Evolutionary conservation across 2,888 invertebrate genomes (phyloP).

Genomic region (Dinocampus coccinellae): DNA sequence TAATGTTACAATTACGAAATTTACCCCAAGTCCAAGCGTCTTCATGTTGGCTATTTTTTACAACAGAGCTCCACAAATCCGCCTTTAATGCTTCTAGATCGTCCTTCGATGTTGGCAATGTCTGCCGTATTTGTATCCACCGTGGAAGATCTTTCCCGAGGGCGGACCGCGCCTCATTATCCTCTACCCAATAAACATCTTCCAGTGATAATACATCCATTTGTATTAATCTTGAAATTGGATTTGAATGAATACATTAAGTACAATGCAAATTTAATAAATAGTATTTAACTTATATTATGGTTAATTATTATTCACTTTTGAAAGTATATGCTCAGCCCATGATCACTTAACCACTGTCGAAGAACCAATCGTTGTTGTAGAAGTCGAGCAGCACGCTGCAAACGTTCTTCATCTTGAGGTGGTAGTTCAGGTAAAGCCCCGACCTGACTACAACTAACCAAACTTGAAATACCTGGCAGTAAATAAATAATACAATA

Average conservation of each 20-base stretch:
- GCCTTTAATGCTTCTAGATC: slow-evolving; percentile 83
- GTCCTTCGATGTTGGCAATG: slow-evolving; percentile 85
- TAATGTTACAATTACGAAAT: too few species aligned
- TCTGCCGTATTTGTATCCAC: slow-evolving; percentile 86
- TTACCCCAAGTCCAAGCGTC: slow-evolving; percentile 92
- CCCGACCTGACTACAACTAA: slow-evolving; percentile 84
- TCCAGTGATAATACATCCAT: slow-evolving; percentile 88
- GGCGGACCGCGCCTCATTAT: slow-evolving; percentile 81
- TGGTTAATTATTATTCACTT: slow-evolving; percentile 69
- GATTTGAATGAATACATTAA: background rate
- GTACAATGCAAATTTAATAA: background rate
- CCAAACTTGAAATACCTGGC: slow-evolving; percentile 88
- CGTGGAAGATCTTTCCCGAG: slow-evolving; percentile 84
- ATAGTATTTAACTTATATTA: background rate
- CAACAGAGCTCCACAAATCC: slow-evolving; percentile 88
- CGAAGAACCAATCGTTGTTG: slow-evolving; percentile 88
- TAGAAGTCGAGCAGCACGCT: slow-evolving; percentile 83
- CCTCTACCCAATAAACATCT: slow-evolving; percentile 92
- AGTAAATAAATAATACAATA: too few species aligned
- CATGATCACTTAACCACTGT: slow-evolving; percentile 85
- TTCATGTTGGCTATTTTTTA: slow-evolving; percentile 87
- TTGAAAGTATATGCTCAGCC: slow-evolving; percentile 80
- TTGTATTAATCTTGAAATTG: slow-evolving; percentile 74
- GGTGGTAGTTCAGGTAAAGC: slow-evolving; percentile 86
- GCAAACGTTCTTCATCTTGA: slow-evolving; percentile 85